A percentile compares a stretch with the other conserved stretches of the same genome.
phyloP scores from a whole-genome alignment of 2,888 invertebrate genomes.

The Hyppa rectilinea region DNA sequence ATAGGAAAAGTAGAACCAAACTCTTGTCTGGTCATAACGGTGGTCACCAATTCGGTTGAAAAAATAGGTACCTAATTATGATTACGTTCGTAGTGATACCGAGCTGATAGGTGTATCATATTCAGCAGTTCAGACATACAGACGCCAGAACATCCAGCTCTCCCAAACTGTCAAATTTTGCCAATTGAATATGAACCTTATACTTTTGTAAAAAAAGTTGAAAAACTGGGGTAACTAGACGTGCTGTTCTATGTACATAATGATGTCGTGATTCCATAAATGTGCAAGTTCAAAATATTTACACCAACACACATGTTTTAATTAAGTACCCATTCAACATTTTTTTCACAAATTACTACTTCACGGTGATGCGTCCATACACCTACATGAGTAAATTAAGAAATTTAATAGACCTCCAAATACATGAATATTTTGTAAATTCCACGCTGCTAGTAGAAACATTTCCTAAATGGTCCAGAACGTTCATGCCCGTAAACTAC shows the following conservation, averaged over 20 bases:
- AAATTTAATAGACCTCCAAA: slow-evolving; percentile 15
- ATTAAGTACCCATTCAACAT: slow-evolving; percentile 18
- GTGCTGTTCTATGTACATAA: too few species aligned
- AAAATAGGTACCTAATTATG: not conserved
- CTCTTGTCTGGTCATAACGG: not conserved
- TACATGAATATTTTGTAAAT: slow-evolving; percentile 35
- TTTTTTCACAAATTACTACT: slow-evolving; percentile 14
- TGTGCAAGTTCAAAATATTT: slow-evolving; percentile 3
- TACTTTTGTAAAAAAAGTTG: too few species aligned
- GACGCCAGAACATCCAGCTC: too few species aligned
- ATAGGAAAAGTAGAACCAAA: not conserved
- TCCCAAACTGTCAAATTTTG: too few species aligned
- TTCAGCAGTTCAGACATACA: not conserved
- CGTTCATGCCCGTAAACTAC: slow-evolving; percentile 50
- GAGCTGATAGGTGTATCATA: not conserved
- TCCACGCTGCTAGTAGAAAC: slow-evolving; percentile 24
- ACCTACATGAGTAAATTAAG: slow-evolving; percentile 17
- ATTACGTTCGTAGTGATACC: not conserved
- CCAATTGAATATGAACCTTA: too few species aligned
- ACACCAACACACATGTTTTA: slow-evolving; percentile 6
- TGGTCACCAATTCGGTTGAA: not conserved
- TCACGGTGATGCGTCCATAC: slow-evolving; percentile 17
- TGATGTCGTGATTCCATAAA: not conserved
- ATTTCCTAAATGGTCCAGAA: slow-evolving; percentile 58
- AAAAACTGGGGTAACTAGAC: too few species aligned